A percentile compares a stretch with the other conserved stretches of the same genome.
Evolutionary conservation across 2,888 invertebrate species (phyloP).

Genomic region (Bombylius major): DNA sequence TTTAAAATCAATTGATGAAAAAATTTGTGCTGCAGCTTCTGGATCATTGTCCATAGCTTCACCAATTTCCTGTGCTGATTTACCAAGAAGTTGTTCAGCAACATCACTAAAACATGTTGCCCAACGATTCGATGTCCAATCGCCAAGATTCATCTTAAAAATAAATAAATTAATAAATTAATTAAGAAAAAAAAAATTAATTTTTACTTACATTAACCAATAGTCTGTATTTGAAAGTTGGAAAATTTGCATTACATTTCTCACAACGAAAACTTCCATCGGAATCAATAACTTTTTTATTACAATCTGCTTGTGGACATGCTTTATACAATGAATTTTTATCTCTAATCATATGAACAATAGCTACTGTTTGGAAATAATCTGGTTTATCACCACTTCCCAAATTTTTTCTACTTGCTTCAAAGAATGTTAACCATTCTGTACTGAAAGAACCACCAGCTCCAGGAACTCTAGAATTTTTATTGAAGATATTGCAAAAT

Average conservation of each 20-base stretch:
- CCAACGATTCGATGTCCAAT: conserved; percentile 81
- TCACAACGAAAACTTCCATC: conserved; percentile 85
- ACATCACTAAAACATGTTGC: conserved; percentile 79
- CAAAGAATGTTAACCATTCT: conserved; percentile 65
- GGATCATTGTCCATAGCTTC: conserved; percentile 55
- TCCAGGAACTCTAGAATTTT: conserved; percentile 29
- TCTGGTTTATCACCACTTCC: conserved; percentile 68
- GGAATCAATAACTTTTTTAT: conserved; percentile 91
- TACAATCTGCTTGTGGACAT: conserved; percentile 79
- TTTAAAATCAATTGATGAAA: conserved; percentile 65
- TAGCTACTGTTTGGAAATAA: conserved; percentile 67
- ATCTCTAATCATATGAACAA: conserved; percentile 60
- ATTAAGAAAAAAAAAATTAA: background rate
- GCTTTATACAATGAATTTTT: conserved; percentile 86
- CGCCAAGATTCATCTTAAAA: conserved; percentile 67
- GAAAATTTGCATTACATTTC: conserved; percentile 78
- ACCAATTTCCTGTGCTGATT: conserved; percentile 63
- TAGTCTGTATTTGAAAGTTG: conserved; percentile 75
- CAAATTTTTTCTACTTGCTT: conserved; percentile 56
- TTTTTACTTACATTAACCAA: conserved; percentile 56
- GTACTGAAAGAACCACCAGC: conserved; percentile 36
- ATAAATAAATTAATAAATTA: conserved; percentile 14
- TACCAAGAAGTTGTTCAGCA: conserved; percentile 64
- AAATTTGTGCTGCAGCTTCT: conserved; percentile 50
- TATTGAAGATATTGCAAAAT: background rate